Evolutionary conservation across 2,888 invertebrate species (phyloP).

Genomic region (Schizaphis graminum): DNA sequence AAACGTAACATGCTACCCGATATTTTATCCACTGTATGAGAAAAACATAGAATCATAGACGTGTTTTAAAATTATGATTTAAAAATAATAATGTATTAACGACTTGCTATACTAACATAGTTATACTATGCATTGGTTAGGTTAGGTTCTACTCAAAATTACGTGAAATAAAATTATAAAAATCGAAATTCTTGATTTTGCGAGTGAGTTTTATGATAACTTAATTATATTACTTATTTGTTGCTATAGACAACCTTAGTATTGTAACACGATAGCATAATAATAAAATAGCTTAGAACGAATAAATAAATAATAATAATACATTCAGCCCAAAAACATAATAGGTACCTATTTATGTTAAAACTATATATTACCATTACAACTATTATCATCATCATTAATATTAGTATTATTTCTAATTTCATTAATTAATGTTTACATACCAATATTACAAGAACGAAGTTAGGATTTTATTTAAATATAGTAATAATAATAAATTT

Average conservation of each 20-base stretch:
- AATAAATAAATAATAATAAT: not conserved
- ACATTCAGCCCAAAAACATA: not conserved
- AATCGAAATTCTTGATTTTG: not conserved
- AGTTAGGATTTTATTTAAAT: too few species aligned
- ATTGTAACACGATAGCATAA: not conserved
- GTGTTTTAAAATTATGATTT: not conserved
- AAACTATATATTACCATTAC: not conserved
- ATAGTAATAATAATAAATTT: too few species aligned
- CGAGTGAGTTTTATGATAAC: not conserved
- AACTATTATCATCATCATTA: not conserved
- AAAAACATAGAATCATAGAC: not conserved
- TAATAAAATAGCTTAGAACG: not conserved
- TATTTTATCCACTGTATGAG: not conserved
- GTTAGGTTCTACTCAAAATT: not conserved
- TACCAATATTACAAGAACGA: not conserved
- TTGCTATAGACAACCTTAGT: not conserved
- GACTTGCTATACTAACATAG: not conserved
- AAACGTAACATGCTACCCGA: not conserved
- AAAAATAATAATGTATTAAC: not conserved
- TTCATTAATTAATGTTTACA: not conserved
- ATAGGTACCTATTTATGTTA: not conserved
- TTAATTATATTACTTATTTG: not conserved
- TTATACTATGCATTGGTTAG: not conserved
- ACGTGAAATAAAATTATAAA: not conserved
- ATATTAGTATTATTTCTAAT: not conserved